Percentiles rank a stretch among this genome's conserved stretches.
Conservation (phyloP, 2,113 vertebrate genomes). For the Isurus oxyrinchus region DNA sequence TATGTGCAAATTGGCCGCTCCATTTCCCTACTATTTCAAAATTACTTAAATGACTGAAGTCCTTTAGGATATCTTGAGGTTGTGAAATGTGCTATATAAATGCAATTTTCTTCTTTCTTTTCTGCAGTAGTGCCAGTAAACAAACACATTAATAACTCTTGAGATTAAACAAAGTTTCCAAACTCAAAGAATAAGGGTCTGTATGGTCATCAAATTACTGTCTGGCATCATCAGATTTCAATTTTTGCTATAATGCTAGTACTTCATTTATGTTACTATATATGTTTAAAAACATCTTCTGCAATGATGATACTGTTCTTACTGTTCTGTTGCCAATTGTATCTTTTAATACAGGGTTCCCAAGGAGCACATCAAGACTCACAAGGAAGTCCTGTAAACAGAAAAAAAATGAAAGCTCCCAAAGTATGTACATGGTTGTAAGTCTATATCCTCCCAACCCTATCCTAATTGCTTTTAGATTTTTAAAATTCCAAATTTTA, state of each 20-base stretch:
- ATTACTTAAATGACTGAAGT: background rate
- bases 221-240: background rate
- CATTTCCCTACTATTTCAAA: background rate
- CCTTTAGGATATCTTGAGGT: background rate
- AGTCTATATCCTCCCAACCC: background rate
- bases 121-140: background rate
- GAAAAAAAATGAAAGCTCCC: background rate
- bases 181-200: background rate
- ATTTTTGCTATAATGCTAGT: background rate
- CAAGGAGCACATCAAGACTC: background rate
- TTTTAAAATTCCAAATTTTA: background rate
- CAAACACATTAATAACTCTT: background rate
- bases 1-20: background rate
- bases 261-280: background rate
- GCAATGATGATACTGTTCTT: background rate
- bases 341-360: background rate
- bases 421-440: background rate
- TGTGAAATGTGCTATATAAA: background rate
- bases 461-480: background rate
- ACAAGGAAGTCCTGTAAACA: background rate
- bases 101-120: background rate
- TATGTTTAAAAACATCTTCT: background rate
- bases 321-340: background rate
- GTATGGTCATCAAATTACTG: background rate
- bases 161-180: background rate